A percentile compares a stretch with the other conserved stretches of the same genome.
Evolutionary conservation across 2,113 vertebrate species (phyloP).

Genomic region (Myotis yumanensis): DNA sequence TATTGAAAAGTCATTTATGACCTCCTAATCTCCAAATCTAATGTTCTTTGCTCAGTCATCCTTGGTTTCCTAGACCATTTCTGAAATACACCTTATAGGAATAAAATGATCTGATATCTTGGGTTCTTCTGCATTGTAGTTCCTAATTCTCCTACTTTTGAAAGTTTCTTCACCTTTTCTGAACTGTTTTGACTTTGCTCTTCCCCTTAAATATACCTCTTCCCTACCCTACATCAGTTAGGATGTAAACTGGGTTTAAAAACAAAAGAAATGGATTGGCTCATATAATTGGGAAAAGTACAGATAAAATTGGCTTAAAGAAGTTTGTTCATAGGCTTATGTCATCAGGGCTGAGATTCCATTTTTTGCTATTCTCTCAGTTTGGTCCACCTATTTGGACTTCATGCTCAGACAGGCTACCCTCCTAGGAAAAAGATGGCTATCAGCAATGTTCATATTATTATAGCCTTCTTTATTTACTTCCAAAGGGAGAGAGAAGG

Average conservation of each 20-base stretch:
- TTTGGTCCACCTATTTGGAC: constrained; percentile 3
- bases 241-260: neutral
- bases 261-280: neutral
- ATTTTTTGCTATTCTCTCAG: neutral
- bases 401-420: neutral
- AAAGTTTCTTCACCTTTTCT: constrained; percentile 27
- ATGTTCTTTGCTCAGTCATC: neutral
- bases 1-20: neutral
- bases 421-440: neutral
- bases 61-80: neutral
- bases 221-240: neutral
- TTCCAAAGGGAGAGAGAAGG: neutral
- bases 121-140: neutral
- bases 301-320: constrained; percentile 15
- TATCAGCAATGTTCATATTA: neutral
- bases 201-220: neutral
- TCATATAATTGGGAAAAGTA: neutral
- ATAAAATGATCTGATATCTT: constrained; percentile 5
- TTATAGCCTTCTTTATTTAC: neutral
- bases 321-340: neutral
- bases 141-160: neutral
- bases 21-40: neutral
- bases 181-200: neutral
- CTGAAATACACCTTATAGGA: neutral
- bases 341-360: neutral